Evolutionary conservation across 2,113 vertebrate genomes (phyloP).

Genomic region (Crotalus horridus): DNA sequence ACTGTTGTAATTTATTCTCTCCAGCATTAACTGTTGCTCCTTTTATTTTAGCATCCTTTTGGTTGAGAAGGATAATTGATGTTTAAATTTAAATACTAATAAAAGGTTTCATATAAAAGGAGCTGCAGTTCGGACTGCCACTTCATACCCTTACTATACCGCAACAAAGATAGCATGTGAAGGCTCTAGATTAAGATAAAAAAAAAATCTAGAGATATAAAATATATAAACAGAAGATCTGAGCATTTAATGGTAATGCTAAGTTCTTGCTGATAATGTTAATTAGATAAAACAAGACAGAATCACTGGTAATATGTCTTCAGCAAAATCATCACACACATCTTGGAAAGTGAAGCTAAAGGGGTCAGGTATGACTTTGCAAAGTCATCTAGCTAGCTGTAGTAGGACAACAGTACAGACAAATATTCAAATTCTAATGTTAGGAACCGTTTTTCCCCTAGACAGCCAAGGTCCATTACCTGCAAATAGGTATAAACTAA

Average conservation of each 20-base stretch:
- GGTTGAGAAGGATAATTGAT: neutral
- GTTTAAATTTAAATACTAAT: neutral
- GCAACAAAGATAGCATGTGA: neutral
- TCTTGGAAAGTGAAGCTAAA: neutral
- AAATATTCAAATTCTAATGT: neutral
- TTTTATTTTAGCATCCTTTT: neutral
- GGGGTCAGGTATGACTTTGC: neutral
- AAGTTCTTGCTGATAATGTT: neutral
- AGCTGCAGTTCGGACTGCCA: neutral
- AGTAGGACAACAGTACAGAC: no score
- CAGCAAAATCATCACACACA: neutral
- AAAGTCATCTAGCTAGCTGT: neutral
- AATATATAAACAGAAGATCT: neutral
- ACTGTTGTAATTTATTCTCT: neutral
- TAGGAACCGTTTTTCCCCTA: neutral
- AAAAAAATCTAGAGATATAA: neutral
- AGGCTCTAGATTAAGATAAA: neutral
- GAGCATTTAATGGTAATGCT: neutral
- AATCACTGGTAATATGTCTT: neutral
- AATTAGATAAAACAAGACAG: neutral
- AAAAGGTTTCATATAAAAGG: neutral
- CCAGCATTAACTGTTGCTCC: neutral
- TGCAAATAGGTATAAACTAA: neutral
- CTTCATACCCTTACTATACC: neutral
- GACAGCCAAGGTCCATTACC: neutral